Conservation (phyloP, 2,797 vertebrate species). For the Sphenodon punctatus region DNA sequence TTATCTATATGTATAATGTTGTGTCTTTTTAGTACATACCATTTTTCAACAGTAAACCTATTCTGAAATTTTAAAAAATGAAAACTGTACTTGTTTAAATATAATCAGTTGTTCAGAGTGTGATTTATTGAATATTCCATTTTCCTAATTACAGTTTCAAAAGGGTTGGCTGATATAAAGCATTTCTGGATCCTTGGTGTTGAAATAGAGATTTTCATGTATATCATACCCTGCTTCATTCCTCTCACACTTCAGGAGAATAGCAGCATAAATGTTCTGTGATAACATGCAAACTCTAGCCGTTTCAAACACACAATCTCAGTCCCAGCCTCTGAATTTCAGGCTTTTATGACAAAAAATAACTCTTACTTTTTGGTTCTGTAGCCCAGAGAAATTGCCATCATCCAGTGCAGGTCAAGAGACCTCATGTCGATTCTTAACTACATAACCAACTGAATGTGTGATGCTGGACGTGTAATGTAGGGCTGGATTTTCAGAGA, state of each 20-base stretch:
- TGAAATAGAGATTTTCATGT: background rate
- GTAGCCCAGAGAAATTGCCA: background rate
- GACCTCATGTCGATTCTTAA: background rate
- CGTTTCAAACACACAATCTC: background rate
- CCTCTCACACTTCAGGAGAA: background rate
- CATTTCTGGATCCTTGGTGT: background rate
- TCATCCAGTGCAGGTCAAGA: background rate
- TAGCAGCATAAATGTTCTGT: background rate
- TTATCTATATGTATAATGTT: constrained; percentile 66
- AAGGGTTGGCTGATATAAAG: constrained; percentile 7
- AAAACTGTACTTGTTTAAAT: constrained; percentile 73
- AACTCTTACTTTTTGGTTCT: background rate
- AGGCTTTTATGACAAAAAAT: background rate
- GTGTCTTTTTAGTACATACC: constrained; percentile 73
- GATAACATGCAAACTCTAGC: background rate
- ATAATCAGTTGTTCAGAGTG: constrained; percentile 41
- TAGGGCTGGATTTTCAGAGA: background rate
- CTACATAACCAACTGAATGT: background rate
- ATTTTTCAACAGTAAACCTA: constrained; percentile 75
- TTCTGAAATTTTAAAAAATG: constrained; percentile 70
- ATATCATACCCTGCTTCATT: background rate
- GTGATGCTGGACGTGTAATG: background rate
- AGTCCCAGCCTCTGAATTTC: background rate
- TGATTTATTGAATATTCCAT: background rate
- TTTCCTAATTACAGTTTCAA: background rate